Conservation (phyloP, 2,888 invertebrate species). For the Smittia aterrima region DNA sequence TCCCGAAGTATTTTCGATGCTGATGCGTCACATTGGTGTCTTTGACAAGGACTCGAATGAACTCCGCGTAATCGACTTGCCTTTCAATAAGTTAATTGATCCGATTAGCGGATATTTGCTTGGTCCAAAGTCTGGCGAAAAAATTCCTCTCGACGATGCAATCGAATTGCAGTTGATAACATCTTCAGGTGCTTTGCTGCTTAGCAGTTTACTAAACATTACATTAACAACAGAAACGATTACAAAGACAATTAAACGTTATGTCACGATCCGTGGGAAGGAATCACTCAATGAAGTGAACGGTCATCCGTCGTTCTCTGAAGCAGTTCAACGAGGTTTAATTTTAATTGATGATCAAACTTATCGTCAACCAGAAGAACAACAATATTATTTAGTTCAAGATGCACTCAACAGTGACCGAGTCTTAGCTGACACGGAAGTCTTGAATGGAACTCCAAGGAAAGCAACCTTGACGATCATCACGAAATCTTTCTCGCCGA, state of each 20-base stretch:
- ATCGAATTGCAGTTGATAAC: constrained; percentile 59
- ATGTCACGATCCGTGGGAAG: constrained; percentile 24
- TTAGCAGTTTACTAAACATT: constrained; percentile 65
- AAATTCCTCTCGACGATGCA: constrained; percentile 61
- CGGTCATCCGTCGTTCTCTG: constrained; percentile 46
- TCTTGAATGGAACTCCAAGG: background rate
- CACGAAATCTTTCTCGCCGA: constrained; percentile 31
- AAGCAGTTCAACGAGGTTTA: constrained; percentile 34
- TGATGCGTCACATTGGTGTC: constrained; percentile 78
- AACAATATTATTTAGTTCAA: constrained; percentile 30
- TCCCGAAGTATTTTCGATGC: constrained; percentile 82
- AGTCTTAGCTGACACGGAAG: constrained; percentile 37
- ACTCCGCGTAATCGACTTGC: constrained; percentile 64
- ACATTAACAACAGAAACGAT: constrained; percentile 47
- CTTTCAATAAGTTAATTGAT: constrained; percentile 58
- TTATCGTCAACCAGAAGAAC: constrained; percentile 48
- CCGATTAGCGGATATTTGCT: constrained; percentile 62
- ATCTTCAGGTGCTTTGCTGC: constrained; percentile 55
- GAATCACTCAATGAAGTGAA: constrained; percentile 45
- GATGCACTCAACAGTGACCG: constrained; percentile 35
- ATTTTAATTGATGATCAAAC: constrained; percentile 51
- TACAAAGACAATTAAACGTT: constrained; percentile 42
- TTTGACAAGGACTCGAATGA: constrained; percentile 57
- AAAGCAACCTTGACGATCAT: constrained; percentile 27
- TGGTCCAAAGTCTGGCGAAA: constrained; percentile 56